phyloP scores from a whole-genome alignment of 1,140 invertebrate genomes.

The Achroia grisella region DNA sequence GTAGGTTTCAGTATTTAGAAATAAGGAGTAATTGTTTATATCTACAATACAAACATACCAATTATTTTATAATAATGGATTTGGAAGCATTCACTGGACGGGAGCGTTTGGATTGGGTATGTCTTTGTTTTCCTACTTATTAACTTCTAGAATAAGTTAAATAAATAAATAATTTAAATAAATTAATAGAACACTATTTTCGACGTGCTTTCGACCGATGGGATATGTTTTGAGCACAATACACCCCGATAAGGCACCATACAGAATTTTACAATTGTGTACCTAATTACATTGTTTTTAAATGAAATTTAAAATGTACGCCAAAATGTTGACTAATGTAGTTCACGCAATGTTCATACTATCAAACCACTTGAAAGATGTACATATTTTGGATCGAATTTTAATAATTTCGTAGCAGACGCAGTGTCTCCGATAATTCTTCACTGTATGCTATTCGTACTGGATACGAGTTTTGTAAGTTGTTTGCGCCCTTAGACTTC shows the following conservation, averaged over 20 bases:
- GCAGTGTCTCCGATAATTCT: too few species aligned
- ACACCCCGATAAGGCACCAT: conserved; percentile 16
- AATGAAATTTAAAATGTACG: conserved; percentile 14
- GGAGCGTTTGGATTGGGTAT: conserved; percentile 18
- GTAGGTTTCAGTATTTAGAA: too few species aligned
- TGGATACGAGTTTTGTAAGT: conserved; percentile 10
- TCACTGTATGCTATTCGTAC: background rate
- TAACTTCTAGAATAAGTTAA: conserved; percentile 62
- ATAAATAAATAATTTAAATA: conserved; percentile 72
- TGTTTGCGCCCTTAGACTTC: conserved; percentile 78
- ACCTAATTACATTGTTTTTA: conserved; percentile 8
- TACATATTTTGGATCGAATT: background rate
- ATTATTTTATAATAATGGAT: conserved; percentile 16
- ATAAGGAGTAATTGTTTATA: conserved; percentile 14
- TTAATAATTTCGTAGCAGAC: background rate
- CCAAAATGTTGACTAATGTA: conserved; percentile 8
- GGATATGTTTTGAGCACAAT: conserved; percentile 31
- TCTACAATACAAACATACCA: conserved; percentile 19
- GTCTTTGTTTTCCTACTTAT: conserved; percentile 29
- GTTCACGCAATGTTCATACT: too few species aligned
- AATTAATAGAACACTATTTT: conserved; percentile 43
- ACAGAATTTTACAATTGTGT: conserved; percentile 9
- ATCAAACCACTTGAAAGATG: too few species aligned
- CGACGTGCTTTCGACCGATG: conserved; percentile 28
- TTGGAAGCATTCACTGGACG: conserved; percentile 19